Base-by-base conservation (phyloP, 23 tunicate genomes). In the Trididemnum clinides region DNA sequence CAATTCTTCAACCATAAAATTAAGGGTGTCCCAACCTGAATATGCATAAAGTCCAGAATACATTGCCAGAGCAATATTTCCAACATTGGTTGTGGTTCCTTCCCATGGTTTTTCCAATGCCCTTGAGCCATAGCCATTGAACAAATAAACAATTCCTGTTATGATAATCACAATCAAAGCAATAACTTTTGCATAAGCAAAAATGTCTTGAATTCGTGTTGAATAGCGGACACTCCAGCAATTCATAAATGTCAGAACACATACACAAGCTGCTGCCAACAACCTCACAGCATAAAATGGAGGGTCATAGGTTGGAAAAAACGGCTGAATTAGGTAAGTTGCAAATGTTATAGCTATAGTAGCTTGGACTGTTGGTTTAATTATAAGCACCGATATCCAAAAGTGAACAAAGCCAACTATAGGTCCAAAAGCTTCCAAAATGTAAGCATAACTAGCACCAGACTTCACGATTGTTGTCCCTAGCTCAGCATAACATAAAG, bases 391-490 rank as follows among this genome's bases (percentile, higher is more conserved):
- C 1, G 99, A 95, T n/a, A 95, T 85, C 99, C 99, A 95, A 0
- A 95, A 71, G 1, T 92, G 84, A 44, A 95, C 95, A 83, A 95
- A 95, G 19, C 91, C 99, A 7, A 95, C 66, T 29, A 95, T 6
- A 7, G 95, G 95, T n/a, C 99, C 99, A 77, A 95, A 95, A 0
- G 99, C 95, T 82, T 90, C 92, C 38, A 88, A 26, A 30, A 95
- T 95, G 44, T 95, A 95, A 10, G 99, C 92, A 87, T 95, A 95
- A 64, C 95, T 89, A 7, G 99, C 99, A 66, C 99, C 99, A 0
- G 99, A 95, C 69, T 95, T 96, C 1, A 96, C 87, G 28, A 96
- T 96, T 0, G 99, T 96, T 57, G 99, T 96, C 33, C 99, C 99
- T n/a, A 96, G 86, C 71, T 96, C 99, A 1, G 99, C 99, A 64